These are phyloP conservation scores for Elaeidobius kamerunicus DNA, from an alignment of 2,888 invertebrate species.

Conservation along the genomic window DNA sequence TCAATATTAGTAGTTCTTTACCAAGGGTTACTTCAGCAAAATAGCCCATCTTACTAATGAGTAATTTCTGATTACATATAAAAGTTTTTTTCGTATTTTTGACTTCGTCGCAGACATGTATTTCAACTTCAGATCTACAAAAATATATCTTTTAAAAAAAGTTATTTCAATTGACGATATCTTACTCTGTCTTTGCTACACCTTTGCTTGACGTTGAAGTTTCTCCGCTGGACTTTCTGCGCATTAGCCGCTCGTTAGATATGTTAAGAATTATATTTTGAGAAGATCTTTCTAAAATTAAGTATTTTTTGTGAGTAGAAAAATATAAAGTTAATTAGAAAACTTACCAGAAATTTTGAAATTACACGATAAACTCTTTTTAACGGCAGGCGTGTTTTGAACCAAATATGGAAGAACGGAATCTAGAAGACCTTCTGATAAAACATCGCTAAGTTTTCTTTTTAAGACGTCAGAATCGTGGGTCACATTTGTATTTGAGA, in stretches of 20 bases:
- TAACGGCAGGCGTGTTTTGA: slow-evolving; percentile 36
- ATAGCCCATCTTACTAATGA: slow-evolving; percentile 92
- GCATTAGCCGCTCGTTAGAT: slow-evolving; percentile 29
- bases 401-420: slow-evolving; percentile 76
- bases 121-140: slow-evolving; percentile 71
- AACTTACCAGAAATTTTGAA: slow-evolving; percentile 21
- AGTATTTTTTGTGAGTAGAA: background rate
- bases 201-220: slow-evolving; percentile 45
- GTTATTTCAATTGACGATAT: slow-evolving; percentile 3
- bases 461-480: slow-evolving; percentile 38
- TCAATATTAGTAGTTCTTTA: too few species aligned
- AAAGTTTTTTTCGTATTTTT: slow-evolving; percentile 88
- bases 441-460: slow-evolving; percentile 54
- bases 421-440: slow-evolving; percentile 80
- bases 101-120: slow-evolving; percentile 93
- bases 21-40: slow-evolving; percentile 86
- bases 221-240: slow-evolving; percentile 34
- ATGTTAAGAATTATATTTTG: background rate
- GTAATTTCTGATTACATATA: slow-evolving; percentile 78
- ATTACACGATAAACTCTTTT: slow-evolving; percentile 43
- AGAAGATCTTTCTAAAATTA: too few species aligned
- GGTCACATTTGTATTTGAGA: background rate
- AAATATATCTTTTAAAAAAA: slow-evolving; percentile 4
- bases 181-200: slow-evolving; percentile 53
- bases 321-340: too few species aligned